These are phyloP conservation scores for Sinocyclocheilus anophthalmus DNA, from an alignment of 2,113 vertebrate species.

Conservation along the genomic window DNA sequence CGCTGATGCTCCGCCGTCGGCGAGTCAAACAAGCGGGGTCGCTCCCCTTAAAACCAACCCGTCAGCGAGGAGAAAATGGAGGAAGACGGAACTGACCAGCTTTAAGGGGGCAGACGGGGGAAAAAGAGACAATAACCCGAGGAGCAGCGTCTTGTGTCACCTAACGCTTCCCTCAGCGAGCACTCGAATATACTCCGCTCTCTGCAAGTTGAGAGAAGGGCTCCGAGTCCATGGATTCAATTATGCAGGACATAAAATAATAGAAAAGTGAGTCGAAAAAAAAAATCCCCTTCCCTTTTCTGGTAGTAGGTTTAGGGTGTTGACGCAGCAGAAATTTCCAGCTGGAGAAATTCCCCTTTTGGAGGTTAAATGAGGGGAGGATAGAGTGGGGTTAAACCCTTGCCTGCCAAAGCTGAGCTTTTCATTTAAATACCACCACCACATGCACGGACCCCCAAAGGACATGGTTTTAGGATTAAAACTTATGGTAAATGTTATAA, in stretches of 20 bases:
- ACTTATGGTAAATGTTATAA: neutral
- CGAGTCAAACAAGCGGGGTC: constrained; percentile 59
- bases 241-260: constrained; percentile 32
- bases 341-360: constrained; percentile 91
- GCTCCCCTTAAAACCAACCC: constrained; percentile 57
- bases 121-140: constrained; percentile 78
- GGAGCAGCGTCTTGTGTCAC: constrained; percentile 32
- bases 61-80: constrained; percentile 82
- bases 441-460: constrained; percentile 38
- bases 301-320: constrained; percentile 81
- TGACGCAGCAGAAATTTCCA: constrained; percentile 96
- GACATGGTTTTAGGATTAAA: neutral
- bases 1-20: neutral
- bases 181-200: constrained; percentile 37
- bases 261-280: constrained; percentile 41
- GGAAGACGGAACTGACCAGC: constrained; percentile 81
- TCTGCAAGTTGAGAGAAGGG: constrained; percentile 49
- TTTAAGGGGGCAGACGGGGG: constrained; percentile 81
- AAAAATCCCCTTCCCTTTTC: constrained; percentile 74
- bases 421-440: constrained; percentile 68
- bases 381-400: constrained; percentile 67
- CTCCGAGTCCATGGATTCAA: neutral
- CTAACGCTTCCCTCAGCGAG: constrained; percentile 31
- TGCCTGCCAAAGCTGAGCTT: constrained; percentile 62
- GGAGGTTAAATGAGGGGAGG: constrained; percentile 79